Conservation (phyloP, 1,140 invertebrate genomes). For the Medauroidea extradentata region DNA sequence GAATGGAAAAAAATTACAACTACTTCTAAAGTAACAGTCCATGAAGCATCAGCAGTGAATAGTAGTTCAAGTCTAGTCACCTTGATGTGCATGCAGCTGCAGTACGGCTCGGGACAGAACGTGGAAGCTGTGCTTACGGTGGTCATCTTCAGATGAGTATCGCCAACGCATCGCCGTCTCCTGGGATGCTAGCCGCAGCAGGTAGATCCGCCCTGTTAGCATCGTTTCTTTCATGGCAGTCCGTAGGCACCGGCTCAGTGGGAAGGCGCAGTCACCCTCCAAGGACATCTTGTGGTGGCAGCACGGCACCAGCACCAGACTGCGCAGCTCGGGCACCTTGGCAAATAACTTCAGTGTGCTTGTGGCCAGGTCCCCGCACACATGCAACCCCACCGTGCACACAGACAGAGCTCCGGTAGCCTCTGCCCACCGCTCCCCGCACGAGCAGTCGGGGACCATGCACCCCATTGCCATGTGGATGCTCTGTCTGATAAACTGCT, state of each 20-base stretch:
- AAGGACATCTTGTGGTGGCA: constrained; percentile 75
- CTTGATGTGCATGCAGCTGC: constrained; percentile 50
- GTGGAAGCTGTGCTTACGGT: constrained; percentile 49
- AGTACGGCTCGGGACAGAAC: constrained; percentile 56
- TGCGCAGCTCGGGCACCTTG: constrained; percentile 51
- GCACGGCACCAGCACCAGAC: constrained; percentile 72
- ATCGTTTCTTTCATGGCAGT: constrained; percentile 34
- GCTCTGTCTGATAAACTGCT: too few relatives aligned
- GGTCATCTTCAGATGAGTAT: constrained; percentile 40
- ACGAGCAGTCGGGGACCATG: too few relatives aligned
- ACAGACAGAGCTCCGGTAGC: constrained; percentile 25
- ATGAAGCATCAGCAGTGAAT: constrained; percentile 6
- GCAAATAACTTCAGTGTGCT: constrained; percentile 67
- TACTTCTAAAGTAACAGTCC: background rate
- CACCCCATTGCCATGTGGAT: too few relatives aligned
- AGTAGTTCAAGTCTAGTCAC: too few relatives aligned
- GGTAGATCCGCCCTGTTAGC: constrained; percentile 51
- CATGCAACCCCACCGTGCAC: constrained; percentile 68
- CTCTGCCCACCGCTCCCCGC: too few relatives aligned
- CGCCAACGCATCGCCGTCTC: constrained; percentile 45
- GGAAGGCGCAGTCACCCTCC: constrained; percentile 44
- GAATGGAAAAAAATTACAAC: constrained; percentile 14
- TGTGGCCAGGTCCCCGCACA: constrained; percentile 78
- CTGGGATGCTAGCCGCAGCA: constrained; percentile 62
- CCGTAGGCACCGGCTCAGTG: constrained; percentile 50